A percentile compares a stretch with the other conserved stretches of the same genome.
Evolutionary conservation across 2,113 vertebrate species (phyloP).

Genomic region (Brachypteracias leptosomus): DNA sequence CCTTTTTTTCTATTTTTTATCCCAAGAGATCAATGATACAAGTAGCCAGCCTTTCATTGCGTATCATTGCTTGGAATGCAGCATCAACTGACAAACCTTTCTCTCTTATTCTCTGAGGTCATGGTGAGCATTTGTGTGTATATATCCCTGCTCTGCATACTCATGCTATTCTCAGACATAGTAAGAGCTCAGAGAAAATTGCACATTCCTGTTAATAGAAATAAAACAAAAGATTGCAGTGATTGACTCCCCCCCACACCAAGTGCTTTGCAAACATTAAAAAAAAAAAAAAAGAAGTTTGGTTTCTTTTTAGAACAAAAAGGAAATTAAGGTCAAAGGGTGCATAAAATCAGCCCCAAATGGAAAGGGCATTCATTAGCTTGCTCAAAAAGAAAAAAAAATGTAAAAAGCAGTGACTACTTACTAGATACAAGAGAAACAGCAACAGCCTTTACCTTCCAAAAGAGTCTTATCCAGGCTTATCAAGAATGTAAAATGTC

Average conservation of each 20-base stretch:
- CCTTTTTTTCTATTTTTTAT: background rate
- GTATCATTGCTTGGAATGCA: background rate
- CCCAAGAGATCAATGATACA: background rate
- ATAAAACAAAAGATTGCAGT: background rate
- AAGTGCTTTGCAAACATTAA: background rate
- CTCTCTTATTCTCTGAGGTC: background rate
- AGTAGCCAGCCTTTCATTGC: background rate
- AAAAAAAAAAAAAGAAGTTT: background rate
- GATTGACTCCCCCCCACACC: background rate
- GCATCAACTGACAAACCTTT: background rate
- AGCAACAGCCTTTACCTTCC: conserved; percentile 10
- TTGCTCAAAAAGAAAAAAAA: conserved; percentile 20
- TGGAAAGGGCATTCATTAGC: background rate
- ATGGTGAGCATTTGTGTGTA: background rate
- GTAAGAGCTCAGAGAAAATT: background rate
- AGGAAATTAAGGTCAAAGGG: conserved; percentile 17
- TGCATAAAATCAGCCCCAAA: conserved; percentile 26
- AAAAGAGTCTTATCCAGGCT: conserved; percentile 24
- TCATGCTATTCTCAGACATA: background rate
- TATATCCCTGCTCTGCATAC: background rate
- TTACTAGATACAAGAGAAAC: conserved; percentile 29
- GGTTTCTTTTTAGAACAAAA: conserved; percentile 8
- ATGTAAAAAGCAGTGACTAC: background rate
- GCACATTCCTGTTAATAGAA: background rate
- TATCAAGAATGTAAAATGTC: background rate